Percentiles rank a stretch among this genome's conserved stretches.
Evolutionary conservation across 2,113 vertebrate species (phyloP).

Genomic region (Garra rufa): DNA sequence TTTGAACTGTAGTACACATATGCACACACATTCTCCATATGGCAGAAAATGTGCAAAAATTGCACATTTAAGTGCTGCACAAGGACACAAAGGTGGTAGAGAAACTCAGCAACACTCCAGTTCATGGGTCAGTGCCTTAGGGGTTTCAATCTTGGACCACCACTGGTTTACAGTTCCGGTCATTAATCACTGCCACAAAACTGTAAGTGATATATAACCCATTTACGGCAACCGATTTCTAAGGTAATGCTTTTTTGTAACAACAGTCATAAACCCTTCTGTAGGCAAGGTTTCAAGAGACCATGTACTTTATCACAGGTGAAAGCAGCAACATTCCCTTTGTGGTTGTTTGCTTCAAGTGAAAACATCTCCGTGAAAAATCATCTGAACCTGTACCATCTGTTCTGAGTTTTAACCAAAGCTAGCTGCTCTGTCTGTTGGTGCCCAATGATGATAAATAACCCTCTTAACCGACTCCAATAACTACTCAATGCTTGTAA

Average conservation of each 20-base stretch:
- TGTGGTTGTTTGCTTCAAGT: not conserved
- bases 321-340: not conserved
- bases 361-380: not conserved
- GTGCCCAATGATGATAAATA: not conserved
- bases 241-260: not conserved
- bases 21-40: not conserved
- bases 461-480: not conserved
- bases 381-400: constrained; percentile 39
- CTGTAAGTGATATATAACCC: constrained; percentile 2
- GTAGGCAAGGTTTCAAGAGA: constrained; percentile 6
- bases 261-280: not conserved
- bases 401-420: constrained; percentile 36
- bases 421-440: not conserved
- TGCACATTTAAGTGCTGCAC: not conserved
- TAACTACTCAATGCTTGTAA: not conserved
- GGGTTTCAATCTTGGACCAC: constrained; percentile 5
- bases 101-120: not conserved
- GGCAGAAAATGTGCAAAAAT: not conserved
- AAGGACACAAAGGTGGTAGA: not conserved
- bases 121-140: not conserved
- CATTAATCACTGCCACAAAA: constrained; percentile 29
- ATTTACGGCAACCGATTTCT: not conserved
- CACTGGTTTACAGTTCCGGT: not conserved
- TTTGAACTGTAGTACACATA: not conserved
- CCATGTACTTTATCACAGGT: not conserved